Percentiles rank a stretch among this genome's conserved stretches.
These are phyloP conservation scores for Crossocerus cetratus DNA, from an alignment of 2,888 invertebrate genomes.

Conservation along the genomic window DNA sequence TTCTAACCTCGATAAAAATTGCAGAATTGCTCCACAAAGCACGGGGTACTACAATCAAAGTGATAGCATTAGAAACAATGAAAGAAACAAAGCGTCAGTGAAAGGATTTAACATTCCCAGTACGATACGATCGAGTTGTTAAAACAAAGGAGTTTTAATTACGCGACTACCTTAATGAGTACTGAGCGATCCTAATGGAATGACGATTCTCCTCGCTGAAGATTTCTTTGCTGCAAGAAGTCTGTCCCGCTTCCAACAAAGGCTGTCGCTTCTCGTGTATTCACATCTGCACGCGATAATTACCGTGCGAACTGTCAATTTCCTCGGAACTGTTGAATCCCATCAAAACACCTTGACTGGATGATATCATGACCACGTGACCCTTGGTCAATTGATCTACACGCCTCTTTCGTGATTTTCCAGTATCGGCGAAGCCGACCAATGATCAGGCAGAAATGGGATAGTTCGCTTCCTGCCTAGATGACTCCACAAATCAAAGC, in stretches of 20 bases:
- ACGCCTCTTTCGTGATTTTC: neutral
- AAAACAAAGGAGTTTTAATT: neutral
- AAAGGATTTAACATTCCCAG: neutral
- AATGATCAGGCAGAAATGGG: too few relatives aligned
- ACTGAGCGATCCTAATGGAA: neutral
- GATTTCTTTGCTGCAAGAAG: neutral
- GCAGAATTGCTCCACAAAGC: too few relatives aligned
- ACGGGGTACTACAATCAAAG: too few relatives aligned
- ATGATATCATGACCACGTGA: neutral
- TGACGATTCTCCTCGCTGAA: neutral
- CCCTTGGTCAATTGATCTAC: neutral
- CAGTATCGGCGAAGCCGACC: too few relatives aligned
- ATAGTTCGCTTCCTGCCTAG: too few relatives aligned
- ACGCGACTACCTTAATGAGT: too few relatives aligned
- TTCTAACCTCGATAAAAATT: slow-evolving; percentile 27
- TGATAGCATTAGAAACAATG: neutral
- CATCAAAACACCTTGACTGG: slow-evolving; percentile 20
- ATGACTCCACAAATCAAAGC: too few relatives aligned
- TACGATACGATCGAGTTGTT: neutral
- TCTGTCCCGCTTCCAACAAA: neutral
- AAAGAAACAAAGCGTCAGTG: neutral
- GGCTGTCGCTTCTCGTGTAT: neutral
- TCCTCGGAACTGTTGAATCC: neutral
- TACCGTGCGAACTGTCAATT: slow-evolving; percentile 8
- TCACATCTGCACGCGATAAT: neutral